Conservation (phyloP, 2,797 vertebrate genomes). For the Poecilia gillii region DNA sequence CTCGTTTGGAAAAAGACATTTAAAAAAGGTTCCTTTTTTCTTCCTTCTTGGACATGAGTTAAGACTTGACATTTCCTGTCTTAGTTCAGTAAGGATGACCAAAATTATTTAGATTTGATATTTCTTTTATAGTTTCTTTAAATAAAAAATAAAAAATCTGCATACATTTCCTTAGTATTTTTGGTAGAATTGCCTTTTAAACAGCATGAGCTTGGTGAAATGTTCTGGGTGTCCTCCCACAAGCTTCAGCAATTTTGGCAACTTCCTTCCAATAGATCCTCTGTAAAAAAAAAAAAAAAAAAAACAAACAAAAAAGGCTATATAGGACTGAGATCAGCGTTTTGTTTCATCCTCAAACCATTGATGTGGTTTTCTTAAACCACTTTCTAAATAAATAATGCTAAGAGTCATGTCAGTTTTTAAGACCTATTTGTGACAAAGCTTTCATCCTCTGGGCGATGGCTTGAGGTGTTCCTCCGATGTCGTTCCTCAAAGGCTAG, state of each 20-base stretch:
- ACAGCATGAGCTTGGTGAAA: neutral
- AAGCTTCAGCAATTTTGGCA: neutral
- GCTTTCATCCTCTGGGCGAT: neutral
- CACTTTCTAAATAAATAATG: neutral
- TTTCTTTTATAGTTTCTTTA: neutral
- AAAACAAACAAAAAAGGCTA: too few relatives aligned
- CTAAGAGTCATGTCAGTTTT: neutral
- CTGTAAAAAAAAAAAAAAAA: too few relatives aligned
- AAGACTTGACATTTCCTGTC: neutral
- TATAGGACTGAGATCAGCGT: neutral
- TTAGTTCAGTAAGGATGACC: neutral
- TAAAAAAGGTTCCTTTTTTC: neutral
- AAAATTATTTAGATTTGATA: neutral
- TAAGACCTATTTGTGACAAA: neutral
- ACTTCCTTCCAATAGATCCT: neutral
- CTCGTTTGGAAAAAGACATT: neutral
- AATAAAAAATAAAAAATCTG: neutral
- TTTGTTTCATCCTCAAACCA: neutral
- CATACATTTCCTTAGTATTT: neutral
- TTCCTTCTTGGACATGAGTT: neutral
- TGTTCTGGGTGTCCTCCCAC: neutral
- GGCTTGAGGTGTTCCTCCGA: neutral
- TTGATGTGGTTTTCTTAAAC: neutral
- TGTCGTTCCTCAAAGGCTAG: neutral
- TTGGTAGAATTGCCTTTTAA: neutral